Percentiles rank a stretch among this genome's conserved stretches.
phyloP scores from a whole-genome alignment of 2,888 invertebrate species.

The Torymus texanus region DNA sequence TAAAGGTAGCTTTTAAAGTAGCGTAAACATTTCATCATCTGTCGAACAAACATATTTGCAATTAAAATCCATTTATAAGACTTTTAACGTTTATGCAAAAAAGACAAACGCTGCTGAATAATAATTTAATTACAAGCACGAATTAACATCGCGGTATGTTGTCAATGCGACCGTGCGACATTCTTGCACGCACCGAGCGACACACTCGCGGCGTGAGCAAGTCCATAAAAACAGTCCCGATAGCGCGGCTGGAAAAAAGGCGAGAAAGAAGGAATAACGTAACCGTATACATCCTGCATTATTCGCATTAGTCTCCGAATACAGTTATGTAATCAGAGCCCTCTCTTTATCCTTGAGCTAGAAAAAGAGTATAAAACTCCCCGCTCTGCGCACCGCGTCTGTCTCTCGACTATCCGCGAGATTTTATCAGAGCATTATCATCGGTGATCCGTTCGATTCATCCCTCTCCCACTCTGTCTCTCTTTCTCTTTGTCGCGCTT shows the following conservation, averaged over 20 bases:
- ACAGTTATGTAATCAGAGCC: constrained; percentile 49
- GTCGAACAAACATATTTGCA: neutral
- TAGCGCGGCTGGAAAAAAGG: neutral
- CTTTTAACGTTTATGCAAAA: no score
- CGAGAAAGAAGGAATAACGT: neutral
- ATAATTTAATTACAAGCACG: constrained; percentile 32
- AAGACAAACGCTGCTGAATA: constrained; percentile 6
- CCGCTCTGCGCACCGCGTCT: neutral
- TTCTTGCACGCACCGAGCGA: neutral
- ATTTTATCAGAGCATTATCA: constrained; percentile 37
- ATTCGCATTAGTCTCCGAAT: constrained; percentile 41
- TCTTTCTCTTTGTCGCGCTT: no score
- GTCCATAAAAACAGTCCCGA: constrained; percentile 25
- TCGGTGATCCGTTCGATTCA: constrained; percentile 23
- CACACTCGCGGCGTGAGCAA: no score
- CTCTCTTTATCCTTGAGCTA: neutral
- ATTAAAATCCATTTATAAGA: no score
- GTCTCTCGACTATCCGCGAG: neutral
- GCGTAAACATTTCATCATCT: neutral
- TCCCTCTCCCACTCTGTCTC: neutral
- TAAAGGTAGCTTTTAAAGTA: constrained; percentile 4
- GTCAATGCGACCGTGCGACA: neutral
- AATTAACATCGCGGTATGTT: neutral
- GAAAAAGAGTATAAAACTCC: neutral
- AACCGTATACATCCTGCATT: constrained; percentile 39